These are phyloP conservation scores for Drosophila emarginata DNA, from an alignment of 2,888 invertebrate genomes.

Conservation along the genomic window DNA sequence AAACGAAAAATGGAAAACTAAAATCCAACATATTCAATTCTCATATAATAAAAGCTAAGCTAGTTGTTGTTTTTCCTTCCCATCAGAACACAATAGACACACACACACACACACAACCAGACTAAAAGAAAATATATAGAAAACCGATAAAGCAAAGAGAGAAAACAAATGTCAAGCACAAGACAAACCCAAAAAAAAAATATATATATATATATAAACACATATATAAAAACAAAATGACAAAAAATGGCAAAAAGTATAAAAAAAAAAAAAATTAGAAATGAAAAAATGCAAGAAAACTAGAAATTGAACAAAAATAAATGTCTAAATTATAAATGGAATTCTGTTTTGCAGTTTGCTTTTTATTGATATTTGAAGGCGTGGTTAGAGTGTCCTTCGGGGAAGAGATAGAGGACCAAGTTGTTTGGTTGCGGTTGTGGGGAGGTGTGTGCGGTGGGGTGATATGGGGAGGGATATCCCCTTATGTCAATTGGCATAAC, in stretches of 20 bases:
- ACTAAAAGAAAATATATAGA: constrained; percentile 26
- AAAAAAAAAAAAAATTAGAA: constrained; percentile 43
- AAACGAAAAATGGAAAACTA: constrained; percentile 1
- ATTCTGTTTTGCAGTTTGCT: constrained; percentile 24
- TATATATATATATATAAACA: neutral
- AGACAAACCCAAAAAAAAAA: constrained; percentile 28
- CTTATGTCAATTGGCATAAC: constrained; percentile 8
- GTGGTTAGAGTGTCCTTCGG: neutral
- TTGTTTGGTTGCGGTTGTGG: neutral
- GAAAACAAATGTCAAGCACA: constrained; percentile 34
- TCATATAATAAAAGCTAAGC: constrained; percentile 51
- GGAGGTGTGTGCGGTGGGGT: neutral
- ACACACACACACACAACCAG: neutral
- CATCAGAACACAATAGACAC: constrained; percentile 29
- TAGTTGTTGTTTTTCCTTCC: constrained; percentile 24
- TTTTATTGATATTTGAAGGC: constrained; percentile 19
- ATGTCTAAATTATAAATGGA: constrained; percentile 73
- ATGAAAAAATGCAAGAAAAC: constrained; percentile 43
- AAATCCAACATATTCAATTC: constrained; percentile 12
- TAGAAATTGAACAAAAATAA: constrained; percentile 46
- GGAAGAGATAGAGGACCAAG: too few relatives aligned
- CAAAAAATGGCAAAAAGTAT: too few relatives aligned
- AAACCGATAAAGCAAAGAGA: constrained; percentile 15
- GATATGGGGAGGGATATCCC: neutral
- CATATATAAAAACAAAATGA: constrained; percentile 12